These are phyloP conservation scores for Bellardia pandia DNA, from an alignment of 2,888 invertebrate genomes.

Conservation along the genomic window DNA sequence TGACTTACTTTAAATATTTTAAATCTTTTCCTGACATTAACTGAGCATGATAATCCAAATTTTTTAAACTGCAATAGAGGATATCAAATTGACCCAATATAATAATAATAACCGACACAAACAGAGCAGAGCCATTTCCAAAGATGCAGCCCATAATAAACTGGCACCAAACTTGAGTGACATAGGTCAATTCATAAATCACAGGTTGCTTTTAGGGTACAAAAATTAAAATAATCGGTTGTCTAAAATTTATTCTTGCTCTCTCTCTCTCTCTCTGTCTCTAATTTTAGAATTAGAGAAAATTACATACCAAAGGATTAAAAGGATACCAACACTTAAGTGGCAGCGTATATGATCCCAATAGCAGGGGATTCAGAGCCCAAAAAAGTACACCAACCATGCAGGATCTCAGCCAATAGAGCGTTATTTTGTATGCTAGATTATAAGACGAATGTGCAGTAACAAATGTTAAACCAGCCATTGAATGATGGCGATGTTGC, in stretches of 20 bases:
- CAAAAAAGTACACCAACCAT: slow-evolving; percentile 77
- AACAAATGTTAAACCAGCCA: slow-evolving; percentile 80
- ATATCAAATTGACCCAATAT: slow-evolving; percentile 82
- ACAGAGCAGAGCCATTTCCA: slow-evolving; percentile 79
- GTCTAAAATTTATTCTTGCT: not conserved
- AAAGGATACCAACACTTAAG: slow-evolving; percentile 83
- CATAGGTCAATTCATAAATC: slow-evolving; percentile 77
- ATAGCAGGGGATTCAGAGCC: slow-evolving; percentile 78
- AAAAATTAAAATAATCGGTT: not conserved
- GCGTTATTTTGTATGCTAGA: slow-evolving; percentile 73
- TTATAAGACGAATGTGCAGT: slow-evolving; percentile 74
- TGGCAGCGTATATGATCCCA: slow-evolving; percentile 77
- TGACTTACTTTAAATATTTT: slow-evolving; percentile 75
- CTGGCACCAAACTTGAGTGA: slow-evolving; percentile 80
- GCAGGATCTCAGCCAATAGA: slow-evolving; percentile 77
- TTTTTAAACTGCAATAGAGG: slow-evolving; percentile 82
- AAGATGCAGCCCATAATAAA: slow-evolving; percentile 76
- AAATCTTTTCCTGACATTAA: slow-evolving; percentile 75
- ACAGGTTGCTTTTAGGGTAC: slow-evolving; percentile 68
- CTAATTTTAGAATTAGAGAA: not conserved
- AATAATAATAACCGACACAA: slow-evolving; percentile 79
- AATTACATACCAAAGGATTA: slow-evolving; percentile 76
- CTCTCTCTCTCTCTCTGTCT: not conserved
- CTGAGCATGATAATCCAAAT: slow-evolving; percentile 79
- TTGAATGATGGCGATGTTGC: slow-evolving; percentile 79